Conservation (phyloP, 2,113 vertebrate species). For the Oryctolagus cuniculus region DNA sequence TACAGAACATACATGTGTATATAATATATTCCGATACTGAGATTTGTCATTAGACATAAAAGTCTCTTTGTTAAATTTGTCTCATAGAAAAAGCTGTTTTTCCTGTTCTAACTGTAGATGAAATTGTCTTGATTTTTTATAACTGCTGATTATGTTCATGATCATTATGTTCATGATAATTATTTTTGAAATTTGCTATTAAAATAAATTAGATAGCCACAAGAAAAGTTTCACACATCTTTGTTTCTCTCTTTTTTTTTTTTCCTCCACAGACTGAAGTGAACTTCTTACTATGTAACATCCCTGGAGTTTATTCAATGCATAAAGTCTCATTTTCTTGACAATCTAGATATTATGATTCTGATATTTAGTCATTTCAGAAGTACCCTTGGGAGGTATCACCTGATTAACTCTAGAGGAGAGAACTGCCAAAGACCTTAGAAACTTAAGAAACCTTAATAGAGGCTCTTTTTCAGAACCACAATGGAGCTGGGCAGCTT, state of each 20-base stretch:
- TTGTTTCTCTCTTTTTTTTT: too few species aligned
- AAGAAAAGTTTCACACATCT: too few species aligned
- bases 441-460: constrained; percentile 78
- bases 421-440: constrained; percentile 73
- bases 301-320: not conserved
- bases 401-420: constrained; percentile 81
- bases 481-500: constrained; percentile 19
- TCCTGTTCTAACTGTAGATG: too few species aligned
- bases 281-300: too few species aligned
- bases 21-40: constrained; percentile 38
- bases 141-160: too few species aligned
- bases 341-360: constrained; percentile 69
- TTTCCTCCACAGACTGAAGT: too few species aligned
- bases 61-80: constrained; percentile 12
- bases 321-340: constrained; percentile 69
- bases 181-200: too few species aligned
- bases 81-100: too few species aligned
- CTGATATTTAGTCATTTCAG: constrained; percentile 70
- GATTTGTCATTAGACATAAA: constrained; percentile 57
- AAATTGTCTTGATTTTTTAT: too few species aligned
- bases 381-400: constrained; percentile 81
- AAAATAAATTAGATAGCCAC: too few species aligned
- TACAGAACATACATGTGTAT: not conserved
- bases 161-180: too few species aligned
- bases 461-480: constrained; percentile 64